Evolutionary conservation across 2,113 vertebrate species (phyloP).

Genomic region (Pseudonaja textilis): DNA sequence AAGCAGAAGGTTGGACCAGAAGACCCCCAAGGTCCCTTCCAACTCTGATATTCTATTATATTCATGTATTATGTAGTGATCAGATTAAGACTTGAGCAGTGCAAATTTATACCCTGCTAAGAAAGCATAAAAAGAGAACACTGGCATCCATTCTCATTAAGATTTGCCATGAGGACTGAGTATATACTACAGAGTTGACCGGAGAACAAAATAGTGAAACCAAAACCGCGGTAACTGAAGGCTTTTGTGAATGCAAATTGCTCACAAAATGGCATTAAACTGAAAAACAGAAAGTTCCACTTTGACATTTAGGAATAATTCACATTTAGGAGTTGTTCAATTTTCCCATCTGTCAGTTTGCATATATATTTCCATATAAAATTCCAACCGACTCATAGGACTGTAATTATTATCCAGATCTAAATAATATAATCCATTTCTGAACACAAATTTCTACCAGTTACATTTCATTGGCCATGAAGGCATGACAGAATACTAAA

Average conservation of each 20-base stretch:
- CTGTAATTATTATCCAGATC: not conserved
- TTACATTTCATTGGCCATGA: not conserved
- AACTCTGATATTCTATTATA: not conserved
- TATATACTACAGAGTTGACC: not conserved
- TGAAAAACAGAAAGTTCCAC: slow-evolving; percentile 16
- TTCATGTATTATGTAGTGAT: not conserved
- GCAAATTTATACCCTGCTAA: not conserved
- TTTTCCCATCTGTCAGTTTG: not conserved
- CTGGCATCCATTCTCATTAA: not conserved
- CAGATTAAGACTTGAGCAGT: not conserved
- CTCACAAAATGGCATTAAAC: not conserved
- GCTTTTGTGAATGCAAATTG: not conserved
- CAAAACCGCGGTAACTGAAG: not conserved
- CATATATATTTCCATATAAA: not conserved
- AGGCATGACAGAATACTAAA: not conserved
- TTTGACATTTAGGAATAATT: slow-evolving; percentile 1
- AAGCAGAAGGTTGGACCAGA: not conserved
- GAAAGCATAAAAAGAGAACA: not conserved
- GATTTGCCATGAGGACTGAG: not conserved
- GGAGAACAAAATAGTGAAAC: not conserved
- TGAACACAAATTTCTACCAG: not conserved
- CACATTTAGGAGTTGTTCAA: slow-evolving; percentile 3
- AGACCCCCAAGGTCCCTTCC: not conserved
- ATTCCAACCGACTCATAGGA: not conserved
- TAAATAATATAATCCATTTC: not conserved